phyloP scores from a whole-genome alignment of 2,888 invertebrate species.

The Clepsis dumicolana region DNA sequence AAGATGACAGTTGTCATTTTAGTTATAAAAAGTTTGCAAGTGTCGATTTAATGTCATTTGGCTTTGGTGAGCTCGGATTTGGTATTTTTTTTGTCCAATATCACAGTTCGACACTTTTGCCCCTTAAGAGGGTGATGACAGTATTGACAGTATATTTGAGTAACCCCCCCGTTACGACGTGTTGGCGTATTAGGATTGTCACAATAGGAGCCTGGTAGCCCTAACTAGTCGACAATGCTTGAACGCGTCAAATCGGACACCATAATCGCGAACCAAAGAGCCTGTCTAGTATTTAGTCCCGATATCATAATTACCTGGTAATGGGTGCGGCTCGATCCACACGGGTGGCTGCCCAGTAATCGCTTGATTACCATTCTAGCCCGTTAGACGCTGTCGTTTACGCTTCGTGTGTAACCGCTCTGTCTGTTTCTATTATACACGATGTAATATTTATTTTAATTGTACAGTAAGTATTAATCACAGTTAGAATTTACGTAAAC shows the following conservation, averaged over 20 bases:
- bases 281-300: slow-evolving; percentile 8
- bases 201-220: neutral
- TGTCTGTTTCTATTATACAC: slow-evolving; percentile 16
- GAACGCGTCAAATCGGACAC: neutral
- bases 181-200: too few relatives aligned
- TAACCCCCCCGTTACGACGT: too few relatives aligned
- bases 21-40: too few relatives aligned
- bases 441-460: slow-evolving; percentile 8
- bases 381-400: slow-evolving; percentile 26
- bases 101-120: too few relatives aligned
- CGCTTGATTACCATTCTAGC: slow-evolving; percentile 20
- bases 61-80: too few relatives aligned
- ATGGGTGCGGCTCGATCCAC: slow-evolving; percentile 14
- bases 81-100: too few relatives aligned
- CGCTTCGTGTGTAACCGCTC: slow-evolving; percentile 21
- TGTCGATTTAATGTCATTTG: too few relatives aligned
- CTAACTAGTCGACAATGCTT: neutral
- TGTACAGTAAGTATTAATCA: neutral
- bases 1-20: too few relatives aligned
- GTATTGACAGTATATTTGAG: too few relatives aligned
- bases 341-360: slow-evolving; percentile 22
- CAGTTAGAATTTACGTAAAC: neutral
- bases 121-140: too few relatives aligned
- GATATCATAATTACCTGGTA: slow-evolving; percentile 37
- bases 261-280: neutral